Base-by-base conservation (phyloP, 2,888 invertebrate genomes). In the Ichneumoninae sp. region DNA sequence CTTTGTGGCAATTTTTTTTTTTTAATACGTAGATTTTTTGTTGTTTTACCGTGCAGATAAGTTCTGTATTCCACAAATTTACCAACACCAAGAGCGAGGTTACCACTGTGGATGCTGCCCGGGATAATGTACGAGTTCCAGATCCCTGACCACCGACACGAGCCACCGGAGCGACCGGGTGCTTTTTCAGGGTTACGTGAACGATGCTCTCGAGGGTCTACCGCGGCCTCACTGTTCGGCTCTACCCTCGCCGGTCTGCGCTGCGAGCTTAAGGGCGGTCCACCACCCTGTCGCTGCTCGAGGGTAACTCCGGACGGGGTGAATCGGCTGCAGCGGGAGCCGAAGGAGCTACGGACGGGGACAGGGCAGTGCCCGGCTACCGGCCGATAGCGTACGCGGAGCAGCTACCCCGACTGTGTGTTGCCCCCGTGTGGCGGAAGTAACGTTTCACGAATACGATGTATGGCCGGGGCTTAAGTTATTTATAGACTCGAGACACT, bases 401-500 rank as follows among this genome's bases (percentile, higher is more conserved):
- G 40, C 33, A 13, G 3, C 62, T 13, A 50, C 74, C 22, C 19
- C 22, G 19, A 16, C 68, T 40, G 40, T 40, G 40, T 22, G 16
- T 13, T 68, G 66, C 82, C 44, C 50, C 71, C 66, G 60, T 70
- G 72, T 77, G 74, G 81, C 84, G 86, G 88, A 88, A 88, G 86
- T 86, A 88, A 87, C 87, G 87, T 83, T 86, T 81, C 84, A 81
- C 75, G 87, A 86, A 86, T 84, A 86, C 88, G 87, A 89, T 87
- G 86, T 88, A 88, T 83, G 83, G 86, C 82, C 80, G 62, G 87
- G 86, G 88, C 88, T 89, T 87, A 84, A 86, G 88, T 89, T 89
- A 88, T 88, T 89, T 89, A 88, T 89, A 85, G 89, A 86, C 86
- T 84, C 85, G 86, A 86, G 86, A 88, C 86, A 86, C 69, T 71